Percentiles rank a stretch among this genome's conserved stretches.
Evolutionary conservation across 2,888 invertebrate species (phyloP).

Genomic region (Melanargia galathea): DNA sequence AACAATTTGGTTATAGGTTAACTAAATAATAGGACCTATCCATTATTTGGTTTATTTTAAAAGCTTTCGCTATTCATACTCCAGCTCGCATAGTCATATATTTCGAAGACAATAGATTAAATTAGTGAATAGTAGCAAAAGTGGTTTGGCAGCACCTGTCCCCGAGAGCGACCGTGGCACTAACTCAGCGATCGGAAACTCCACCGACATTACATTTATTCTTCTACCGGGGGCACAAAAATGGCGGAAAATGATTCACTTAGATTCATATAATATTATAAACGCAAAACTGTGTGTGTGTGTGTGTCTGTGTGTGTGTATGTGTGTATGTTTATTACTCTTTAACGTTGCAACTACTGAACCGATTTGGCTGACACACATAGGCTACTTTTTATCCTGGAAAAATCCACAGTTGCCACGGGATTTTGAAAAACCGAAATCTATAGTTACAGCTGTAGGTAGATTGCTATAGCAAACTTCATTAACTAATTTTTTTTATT

Average conservation of each 20-base stretch:
- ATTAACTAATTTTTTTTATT: no score
- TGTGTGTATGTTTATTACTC: no score
- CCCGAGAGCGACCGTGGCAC: constrained; percentile 36
- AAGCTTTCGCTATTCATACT: constrained; percentile 18
- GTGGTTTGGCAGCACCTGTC: constrained; percentile 40
- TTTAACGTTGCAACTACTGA: no score
- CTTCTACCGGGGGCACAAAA: constrained; percentile 34
- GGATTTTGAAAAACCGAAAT: no score
- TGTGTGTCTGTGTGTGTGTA: no score
- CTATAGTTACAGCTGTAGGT: no score
- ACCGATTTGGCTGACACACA: no score
- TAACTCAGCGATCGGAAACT: constrained; percentile 43
- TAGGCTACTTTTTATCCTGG: no score
- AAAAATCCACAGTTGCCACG: no score
- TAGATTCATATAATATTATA: no score
- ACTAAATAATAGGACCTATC: neutral
- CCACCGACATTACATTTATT: constrained; percentile 43
- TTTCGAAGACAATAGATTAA: constrained; percentile 24
- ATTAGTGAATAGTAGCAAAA: constrained; percentile 39
- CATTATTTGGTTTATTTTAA: constrained; percentile 32
- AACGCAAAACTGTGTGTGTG: no score
- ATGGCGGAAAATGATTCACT: constrained; percentile 33
- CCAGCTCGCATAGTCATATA: constrained; percentile 3
- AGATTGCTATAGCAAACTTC: no score
- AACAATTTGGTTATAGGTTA: neutral